Evolutionary conservation across 2,797 vertebrate species (phyloP).

Genomic region (Spea hammondii): DNA sequence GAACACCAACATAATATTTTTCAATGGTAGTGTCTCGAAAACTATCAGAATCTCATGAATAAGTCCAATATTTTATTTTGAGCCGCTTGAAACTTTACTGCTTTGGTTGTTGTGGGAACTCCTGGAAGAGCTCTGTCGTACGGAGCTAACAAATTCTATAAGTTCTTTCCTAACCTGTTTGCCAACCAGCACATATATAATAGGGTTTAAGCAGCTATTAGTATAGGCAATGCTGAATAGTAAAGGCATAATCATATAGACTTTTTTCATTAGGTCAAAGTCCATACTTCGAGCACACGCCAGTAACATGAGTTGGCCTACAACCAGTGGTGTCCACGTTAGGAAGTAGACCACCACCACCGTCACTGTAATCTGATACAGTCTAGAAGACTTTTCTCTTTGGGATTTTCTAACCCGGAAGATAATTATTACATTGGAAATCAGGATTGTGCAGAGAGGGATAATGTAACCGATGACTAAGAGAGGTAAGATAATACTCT

Average conservation of each 20-base stretch:
- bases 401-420: not conserved
- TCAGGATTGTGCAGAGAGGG: not conserved
- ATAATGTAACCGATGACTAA: constrained; percentile 14
- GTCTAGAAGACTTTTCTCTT: not conserved
- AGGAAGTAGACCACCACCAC: constrained; percentile 2
- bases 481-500: not conserved
- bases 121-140: not conserved
- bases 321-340: constrained; percentile 1
- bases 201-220: constrained; percentile 4
- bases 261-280: not conserved
- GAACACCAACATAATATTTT: too few species aligned
- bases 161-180: not conserved
- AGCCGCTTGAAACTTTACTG: too few species aligned
- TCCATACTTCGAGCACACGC: not conserved
- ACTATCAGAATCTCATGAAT: too few species aligned
- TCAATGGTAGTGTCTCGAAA: too few species aligned
- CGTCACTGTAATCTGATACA: not conserved
- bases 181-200: constrained; percentile 12
- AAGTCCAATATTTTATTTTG: too few species aligned
- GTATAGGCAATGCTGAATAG: not conserved
- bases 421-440: constrained; percentile 8
- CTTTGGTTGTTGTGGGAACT: not conserved
- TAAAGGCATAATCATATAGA: not conserved
- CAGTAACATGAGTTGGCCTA: constrained; percentile 4
- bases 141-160: not conserved